phyloP scores from a whole-genome alignment of 2,113 vertebrate species.

The human (Homo sapiens) region GRCh38 chr6:130596501-130597000 shows the following conservation, averaged over 20 bases:
- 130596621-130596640: not conserved
- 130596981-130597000: not conserved
- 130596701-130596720: not conserved
- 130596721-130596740: not conserved
- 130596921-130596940: not conserved
- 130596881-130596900: not conserved
- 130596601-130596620: not conserved
- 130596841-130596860: not conserved
- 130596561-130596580: not conserved
- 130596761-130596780: not conserved
- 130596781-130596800: not conserved
- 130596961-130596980: not conserved
- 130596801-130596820: not conserved
- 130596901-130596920: not conserved
- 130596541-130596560: not conserved
- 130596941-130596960: not conserved
- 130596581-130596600: not conserved
- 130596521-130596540: not conserved
- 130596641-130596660: not conserved
- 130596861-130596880: not conserved
- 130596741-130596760: not conserved
- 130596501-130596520: not conserved
- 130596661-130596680: not conserved
- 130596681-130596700: not conserved
- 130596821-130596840: not conserved